These are phyloP conservation scores for Ganaspis sp. DNA, from an alignment of 1,140 invertebrate species.

Conservation along the genomic window DNA sequence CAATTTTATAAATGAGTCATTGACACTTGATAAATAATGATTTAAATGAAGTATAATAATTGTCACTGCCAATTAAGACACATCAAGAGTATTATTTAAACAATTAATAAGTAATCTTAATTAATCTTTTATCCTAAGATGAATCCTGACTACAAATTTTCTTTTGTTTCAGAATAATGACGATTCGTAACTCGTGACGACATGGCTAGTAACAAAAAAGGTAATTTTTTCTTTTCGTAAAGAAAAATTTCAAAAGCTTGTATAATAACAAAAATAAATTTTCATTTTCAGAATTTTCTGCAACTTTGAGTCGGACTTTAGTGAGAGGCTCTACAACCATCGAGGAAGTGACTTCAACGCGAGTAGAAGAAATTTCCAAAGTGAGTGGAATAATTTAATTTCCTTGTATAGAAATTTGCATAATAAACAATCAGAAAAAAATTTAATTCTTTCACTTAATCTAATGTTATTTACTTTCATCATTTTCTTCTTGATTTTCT, in stretches of 20 bases:
- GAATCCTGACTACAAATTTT: slow-evolving; percentile 32
- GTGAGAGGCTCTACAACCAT: slow-evolving; percentile 29
- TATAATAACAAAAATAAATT: slow-evolving; percentile 9
- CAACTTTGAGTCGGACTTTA: slow-evolving; percentile 11
- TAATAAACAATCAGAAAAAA: too few species aligned
- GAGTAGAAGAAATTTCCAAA: slow-evolving; percentile 34
- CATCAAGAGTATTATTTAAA: too few species aligned
- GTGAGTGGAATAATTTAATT: slow-evolving; percentile 50
- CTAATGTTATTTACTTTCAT: too few species aligned
- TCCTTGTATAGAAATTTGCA: too few species aligned
- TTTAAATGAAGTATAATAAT: too few species aligned
- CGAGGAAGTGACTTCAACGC: slow-evolving; percentile 38
- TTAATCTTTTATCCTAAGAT: background rate
- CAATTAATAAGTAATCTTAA: too few species aligned
- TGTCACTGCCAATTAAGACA: too few species aligned
- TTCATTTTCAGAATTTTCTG: slow-evolving; percentile 7
- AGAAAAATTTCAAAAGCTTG: slow-evolving; percentile 3
- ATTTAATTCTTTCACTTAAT: too few species aligned
- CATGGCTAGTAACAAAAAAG: slow-evolving; percentile 68
- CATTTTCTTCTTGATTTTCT: too few species aligned
- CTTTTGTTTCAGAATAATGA: slow-evolving; percentile 65
- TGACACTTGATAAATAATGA: too few species aligned
- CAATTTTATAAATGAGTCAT: too few species aligned
- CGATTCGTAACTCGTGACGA: slow-evolving; percentile 58
- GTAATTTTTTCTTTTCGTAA: slow-evolving; percentile 44